Evolutionary conservation across 2,797 vertebrate species (phyloP).

Genomic region (Epinephelus awoara): DNA sequence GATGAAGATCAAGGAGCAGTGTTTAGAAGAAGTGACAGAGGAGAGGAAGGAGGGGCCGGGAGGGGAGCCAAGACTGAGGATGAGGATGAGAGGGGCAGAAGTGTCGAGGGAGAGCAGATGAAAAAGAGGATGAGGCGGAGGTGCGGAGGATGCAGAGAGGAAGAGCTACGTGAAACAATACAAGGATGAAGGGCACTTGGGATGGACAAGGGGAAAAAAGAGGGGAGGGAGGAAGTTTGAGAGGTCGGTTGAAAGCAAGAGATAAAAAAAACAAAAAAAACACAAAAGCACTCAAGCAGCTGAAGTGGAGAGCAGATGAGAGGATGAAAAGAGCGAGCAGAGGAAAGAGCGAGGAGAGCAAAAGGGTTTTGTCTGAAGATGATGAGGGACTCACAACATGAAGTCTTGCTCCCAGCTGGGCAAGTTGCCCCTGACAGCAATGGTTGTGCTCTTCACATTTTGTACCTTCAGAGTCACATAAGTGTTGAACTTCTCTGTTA

Average conservation of each 20-base stretch:
- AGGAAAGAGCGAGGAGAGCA: slow-evolving; percentile 13
- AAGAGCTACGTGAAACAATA: slow-evolving; percentile 61
- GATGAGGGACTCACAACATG: slow-evolving; percentile 95
- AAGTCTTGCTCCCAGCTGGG: slow-evolving; percentile 99
- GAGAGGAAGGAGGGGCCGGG: slow-evolving; percentile 38
- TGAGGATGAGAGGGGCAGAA: slow-evolving; percentile 54
- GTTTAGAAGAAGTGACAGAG: slow-evolving; percentile 62
- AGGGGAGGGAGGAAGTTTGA: not conserved
- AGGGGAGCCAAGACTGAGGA: slow-evolving; percentile 55
- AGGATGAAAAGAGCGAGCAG: slow-evolving; percentile 27
- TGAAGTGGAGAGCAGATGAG: slow-evolving; percentile 40
- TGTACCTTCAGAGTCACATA: slow-evolving; percentile 99
- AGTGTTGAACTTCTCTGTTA: slow-evolving; percentile 97
- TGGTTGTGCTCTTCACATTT: slow-evolving; percentile 99
- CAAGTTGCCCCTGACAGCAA: slow-evolving; percentile 94
- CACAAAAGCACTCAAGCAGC: slow-evolving; percentile 41
- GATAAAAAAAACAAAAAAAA: slow-evolving; percentile 14
- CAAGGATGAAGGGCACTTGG: slow-evolving; percentile 54
- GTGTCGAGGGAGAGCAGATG: slow-evolving; percentile 51
- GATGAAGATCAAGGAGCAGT: slow-evolving; percentile 61
- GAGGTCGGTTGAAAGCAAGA: slow-evolving; percentile 36
- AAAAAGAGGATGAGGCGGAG: slow-evolving; percentile 58
- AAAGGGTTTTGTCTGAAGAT: slow-evolving; percentile 40
- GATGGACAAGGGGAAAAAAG: slow-evolving; percentile 46
- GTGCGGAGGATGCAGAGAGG: slow-evolving; percentile 27